Base-by-base conservation (phyloP, 2,888 invertebrate species). In the Seira ritae region DNA sequence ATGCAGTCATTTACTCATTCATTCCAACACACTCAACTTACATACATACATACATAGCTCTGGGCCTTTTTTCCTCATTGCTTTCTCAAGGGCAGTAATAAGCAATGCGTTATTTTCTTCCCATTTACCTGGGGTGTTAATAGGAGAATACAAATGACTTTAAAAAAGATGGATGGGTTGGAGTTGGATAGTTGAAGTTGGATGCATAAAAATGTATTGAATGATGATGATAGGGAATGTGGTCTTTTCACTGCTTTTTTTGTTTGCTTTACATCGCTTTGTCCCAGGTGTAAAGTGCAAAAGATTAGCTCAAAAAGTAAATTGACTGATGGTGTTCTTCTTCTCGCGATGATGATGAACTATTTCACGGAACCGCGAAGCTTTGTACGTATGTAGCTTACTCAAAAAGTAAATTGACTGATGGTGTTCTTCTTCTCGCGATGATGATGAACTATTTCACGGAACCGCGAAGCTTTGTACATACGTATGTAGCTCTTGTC, bases 371-470 rank as follows among this genome's bases (percentile, higher is more conserved):
- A 62, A 20, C 22, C n/a, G 55, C 55, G 12, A 55, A 42, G n/a
- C n/a, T n/a, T n/a, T n/a, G n/a, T n/a, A n/a, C n/a, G n/a, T n/a
- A n/a, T n/a, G n/a, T n/a, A n/a, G n/a, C n/a, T n/a, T n/a, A n/a
- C 20, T 62, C 4, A 10, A n/a, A 12, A 42, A 12, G 42, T 62
- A 22, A 62, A 62, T 62, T 62, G 62, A 62, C 62, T 62, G 62
- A 62, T 20, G 62, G 62, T 62, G 62, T 62, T 62, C 22, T 62
- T 1, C 20, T n/a, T n/a, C n/a, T n/a, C n/a, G n/a, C 31, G 31
- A 31, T 62, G 50, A 62, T 62, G 62, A 62, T 62, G 20, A 62
- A 62, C 62, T 62, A 62, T 22, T 62, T 62, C 62, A 62, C 62
- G 22, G 62, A 62, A 20, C 22, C n/a, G 55, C 55, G 12, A 55